phyloP scores from a whole-genome alignment of 2,797 vertebrate genomes.

The Pseudomugil gertrudae region DNA sequence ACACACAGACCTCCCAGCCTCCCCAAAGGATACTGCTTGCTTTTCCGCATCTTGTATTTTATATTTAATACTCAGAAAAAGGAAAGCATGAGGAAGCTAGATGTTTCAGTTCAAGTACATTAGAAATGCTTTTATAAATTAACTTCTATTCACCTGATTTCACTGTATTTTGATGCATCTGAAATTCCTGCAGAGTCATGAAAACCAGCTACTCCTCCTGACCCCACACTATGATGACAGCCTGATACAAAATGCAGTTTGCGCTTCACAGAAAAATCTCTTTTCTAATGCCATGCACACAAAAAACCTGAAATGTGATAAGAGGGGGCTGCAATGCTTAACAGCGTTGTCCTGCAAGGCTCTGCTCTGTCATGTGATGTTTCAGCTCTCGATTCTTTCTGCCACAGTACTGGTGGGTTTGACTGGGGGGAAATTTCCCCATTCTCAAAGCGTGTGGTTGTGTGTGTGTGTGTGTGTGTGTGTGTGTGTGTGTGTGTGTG shows the following conservation, averaged over 20 bases:
- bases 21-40: conserved; percentile 50
- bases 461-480: conserved; percentile 14
- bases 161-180: conserved; percentile 32
- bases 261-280: conserved; percentile 46
- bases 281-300: conserved; percentile 42
- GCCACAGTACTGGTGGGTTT: conserved; percentile 41
- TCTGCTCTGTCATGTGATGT: conserved; percentile 57
- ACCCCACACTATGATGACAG: conserved; percentile 39
- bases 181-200: conserved; percentile 39
- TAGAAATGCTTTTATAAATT: conserved; percentile 16
- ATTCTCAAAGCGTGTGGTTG: conserved; percentile 11
- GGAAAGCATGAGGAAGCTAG: conserved; percentile 8
- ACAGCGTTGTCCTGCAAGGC: conserved; percentile 25
- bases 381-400: conserved; percentile 52
- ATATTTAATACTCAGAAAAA: neutral
- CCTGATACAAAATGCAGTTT: conserved; percentile 30
- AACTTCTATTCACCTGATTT: conserved; percentile 31
- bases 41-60: conserved; percentile 35
- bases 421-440: conserved; percentile 39
- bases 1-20: conserved; percentile 55
- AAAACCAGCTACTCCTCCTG: conserved; percentile 42
- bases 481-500: conserved; percentile 30
- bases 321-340: conserved; percentile 27
- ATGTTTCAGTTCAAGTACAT: conserved; percentile 12
- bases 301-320: conserved; percentile 13